Percentiles rank a stretch among this genome's conserved stretches.
These are phyloP conservation scores for Vireo altiloquus DNA, from an alignment of 2,113 vertebrate genomes.

Conservation along the genomic window DNA sequence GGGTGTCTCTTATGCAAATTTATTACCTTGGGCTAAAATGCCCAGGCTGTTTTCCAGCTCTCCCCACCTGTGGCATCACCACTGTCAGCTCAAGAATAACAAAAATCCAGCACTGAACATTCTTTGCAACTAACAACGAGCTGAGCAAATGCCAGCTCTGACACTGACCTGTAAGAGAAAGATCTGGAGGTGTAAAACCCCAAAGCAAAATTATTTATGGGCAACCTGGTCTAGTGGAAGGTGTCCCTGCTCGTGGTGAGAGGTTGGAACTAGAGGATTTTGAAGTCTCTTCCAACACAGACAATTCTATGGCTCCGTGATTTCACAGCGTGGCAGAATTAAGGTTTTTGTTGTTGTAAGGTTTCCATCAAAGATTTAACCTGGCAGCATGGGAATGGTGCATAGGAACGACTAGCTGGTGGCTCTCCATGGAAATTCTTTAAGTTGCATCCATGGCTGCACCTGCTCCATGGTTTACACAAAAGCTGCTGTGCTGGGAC, in stretches of 20 bases:
- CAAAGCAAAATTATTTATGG: background rate
- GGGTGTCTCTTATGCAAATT: background rate
- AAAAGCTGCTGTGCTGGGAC: background rate
- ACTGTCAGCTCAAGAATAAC: background rate
- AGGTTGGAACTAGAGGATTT: background rate
- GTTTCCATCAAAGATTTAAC: background rate
- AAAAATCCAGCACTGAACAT: background rate
- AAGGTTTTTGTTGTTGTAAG: background rate
- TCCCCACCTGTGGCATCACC: background rate
- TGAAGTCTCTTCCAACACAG: background rate
- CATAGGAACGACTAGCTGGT: background rate
- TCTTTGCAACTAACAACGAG: background rate
- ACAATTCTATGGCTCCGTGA: background rate
- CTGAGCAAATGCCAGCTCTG: background rate
- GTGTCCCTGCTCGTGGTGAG: no score
- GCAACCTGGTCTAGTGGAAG: background rate
- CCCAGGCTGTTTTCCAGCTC: background rate
- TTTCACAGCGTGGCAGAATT: background rate
- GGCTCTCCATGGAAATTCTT: background rate
- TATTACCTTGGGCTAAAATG: background rate
- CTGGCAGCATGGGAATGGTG: background rate
- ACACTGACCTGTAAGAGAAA: background rate
- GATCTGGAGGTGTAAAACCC: background rate
- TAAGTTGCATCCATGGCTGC: background rate
- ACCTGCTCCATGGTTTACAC: background rate